These are phyloP conservation scores for Rotaria macrura DNA, from an alignment of 2,888 invertebrate species.

Conservation along the genomic window DNA sequence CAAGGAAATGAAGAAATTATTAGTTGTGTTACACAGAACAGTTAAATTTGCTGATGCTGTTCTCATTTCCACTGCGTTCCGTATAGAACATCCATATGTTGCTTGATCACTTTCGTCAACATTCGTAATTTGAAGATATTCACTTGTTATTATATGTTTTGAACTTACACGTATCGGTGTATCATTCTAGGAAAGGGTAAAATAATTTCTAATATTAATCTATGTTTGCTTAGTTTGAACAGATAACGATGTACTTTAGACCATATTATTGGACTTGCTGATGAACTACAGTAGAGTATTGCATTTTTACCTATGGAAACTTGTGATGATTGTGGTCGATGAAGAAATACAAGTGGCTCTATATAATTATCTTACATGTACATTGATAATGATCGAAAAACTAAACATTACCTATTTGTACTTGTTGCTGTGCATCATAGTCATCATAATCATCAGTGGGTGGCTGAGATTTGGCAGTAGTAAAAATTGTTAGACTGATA, in stretches of 20 bases:
- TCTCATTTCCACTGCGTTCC: not conserved
- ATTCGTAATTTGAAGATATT: conserved; percentile 6
- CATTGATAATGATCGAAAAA: not conserved
- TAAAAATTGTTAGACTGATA: not conserved
- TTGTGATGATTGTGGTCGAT: not conserved
- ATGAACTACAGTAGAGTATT: not conserved
- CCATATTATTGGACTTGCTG: not conserved
- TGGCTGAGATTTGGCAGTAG: not conserved
- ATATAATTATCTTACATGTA: not conserved
- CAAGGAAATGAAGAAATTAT: not conserved
- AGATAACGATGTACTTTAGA: not conserved
- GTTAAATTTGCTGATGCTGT: not conserved
- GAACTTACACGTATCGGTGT: not conserved
- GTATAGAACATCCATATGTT: not conserved
- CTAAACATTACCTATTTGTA: not conserved
- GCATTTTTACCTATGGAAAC: not conserved
- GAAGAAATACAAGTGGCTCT: not conserved
- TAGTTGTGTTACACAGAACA: not conserved
- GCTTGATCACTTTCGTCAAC: conserved; percentile 4
- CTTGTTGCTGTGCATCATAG: not conserved
- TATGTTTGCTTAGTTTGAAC: not conserved
- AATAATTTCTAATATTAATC: not conserved
- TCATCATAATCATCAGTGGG: not conserved
- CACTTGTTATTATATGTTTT: conserved; percentile 7
- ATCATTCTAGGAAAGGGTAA: not conserved